A percentile compares a stretch with the other conserved stretches of the same genome.
phyloP scores from a whole-genome alignment of 2,797 vertebrate species.

The Amazona finschi region DNA sequence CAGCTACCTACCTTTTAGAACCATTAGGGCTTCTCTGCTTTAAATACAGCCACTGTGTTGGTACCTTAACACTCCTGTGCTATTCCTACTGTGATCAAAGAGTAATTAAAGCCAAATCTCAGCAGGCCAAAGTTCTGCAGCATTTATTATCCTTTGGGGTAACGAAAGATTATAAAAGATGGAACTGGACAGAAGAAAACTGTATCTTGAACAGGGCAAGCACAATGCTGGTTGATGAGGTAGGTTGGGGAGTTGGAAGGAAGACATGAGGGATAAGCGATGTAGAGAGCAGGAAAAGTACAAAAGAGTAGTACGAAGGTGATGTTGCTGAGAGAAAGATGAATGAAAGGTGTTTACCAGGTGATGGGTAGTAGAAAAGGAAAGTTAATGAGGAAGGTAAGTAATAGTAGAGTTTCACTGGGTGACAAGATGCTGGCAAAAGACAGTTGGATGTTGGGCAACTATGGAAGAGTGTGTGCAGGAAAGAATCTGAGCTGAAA shows the following conservation, averaged over 20 bases:
- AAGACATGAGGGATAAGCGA: not conserved
- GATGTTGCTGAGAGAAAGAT: not conserved
- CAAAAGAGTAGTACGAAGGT: not conserved
- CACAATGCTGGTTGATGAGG: not conserved
- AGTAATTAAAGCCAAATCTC: not conserved
- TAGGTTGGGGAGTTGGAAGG: not conserved
- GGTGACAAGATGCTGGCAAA: not conserved
- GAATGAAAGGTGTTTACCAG: not conserved
- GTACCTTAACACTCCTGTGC: not conserved
- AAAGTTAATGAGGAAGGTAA: not conserved
- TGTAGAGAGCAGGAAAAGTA: not conserved
- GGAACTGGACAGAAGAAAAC: not conserved
- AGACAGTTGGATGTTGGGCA: not conserved
- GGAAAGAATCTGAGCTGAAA: not conserved
- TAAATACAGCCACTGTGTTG: not conserved
- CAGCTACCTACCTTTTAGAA: not conserved
- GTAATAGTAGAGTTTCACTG: not conserved
- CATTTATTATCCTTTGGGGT: not conserved
- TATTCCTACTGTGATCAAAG: not conserved
- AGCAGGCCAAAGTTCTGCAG: not conserved
- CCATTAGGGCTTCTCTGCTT: not conserved
- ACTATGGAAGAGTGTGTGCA: not conserved
- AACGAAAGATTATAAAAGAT: not conserved
- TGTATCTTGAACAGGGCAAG: not conserved
- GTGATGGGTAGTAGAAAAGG: not conserved